phyloP scores from a whole-genome alignment of 2,888 invertebrate species.

The Drosophila mercatorum region DNA sequence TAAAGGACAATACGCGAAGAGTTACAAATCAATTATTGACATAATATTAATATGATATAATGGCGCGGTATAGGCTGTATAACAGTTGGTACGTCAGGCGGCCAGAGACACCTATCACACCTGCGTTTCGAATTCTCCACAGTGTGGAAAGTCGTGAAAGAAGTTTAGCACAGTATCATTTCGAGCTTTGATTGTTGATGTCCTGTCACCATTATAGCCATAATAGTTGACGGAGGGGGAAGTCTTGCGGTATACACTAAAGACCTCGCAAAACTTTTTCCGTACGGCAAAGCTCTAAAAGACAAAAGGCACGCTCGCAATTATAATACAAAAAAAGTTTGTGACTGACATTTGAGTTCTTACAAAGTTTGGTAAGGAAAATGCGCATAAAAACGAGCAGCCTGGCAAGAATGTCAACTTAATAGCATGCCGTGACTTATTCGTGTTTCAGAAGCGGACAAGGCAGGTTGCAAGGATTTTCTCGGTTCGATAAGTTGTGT shows the following conservation, averaged over 20 bases:
- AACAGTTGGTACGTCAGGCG: slow-evolving; percentile 32
- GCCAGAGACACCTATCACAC: slow-evolving; percentile 46
- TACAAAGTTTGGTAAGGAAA: slow-evolving; percentile 45
- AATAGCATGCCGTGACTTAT: slow-evolving; percentile 73
- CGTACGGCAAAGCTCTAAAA: slow-evolving; percentile 48
- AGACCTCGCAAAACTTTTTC: slow-evolving; percentile 50
- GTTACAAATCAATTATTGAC: slow-evolving; percentile 64
- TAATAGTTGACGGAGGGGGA: background rate
- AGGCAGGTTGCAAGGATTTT: slow-evolving; percentile 50
- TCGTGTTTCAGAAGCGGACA: slow-evolving; percentile 63
- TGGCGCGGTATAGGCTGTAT: slow-evolving; percentile 18
- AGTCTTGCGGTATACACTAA: slow-evolving; percentile 3
- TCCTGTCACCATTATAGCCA: background rate
- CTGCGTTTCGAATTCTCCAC: slow-evolving; percentile 8
- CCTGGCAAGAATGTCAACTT: slow-evolving; percentile 15
- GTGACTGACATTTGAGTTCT: slow-evolving; percentile 66
- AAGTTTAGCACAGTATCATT: slow-evolving; percentile 30
- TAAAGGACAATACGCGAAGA: slow-evolving; percentile 28
- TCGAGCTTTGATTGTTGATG: slow-evolving; percentile 27
- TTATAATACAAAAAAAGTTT: slow-evolving; percentile 69
- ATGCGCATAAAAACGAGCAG: slow-evolving; percentile 69
- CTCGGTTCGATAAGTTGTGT: slow-evolving; percentile 5
- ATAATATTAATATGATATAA: slow-evolving; percentile 54
- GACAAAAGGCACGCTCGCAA: slow-evolving; percentile 69
- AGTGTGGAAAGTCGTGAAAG: background rate